Base-by-base conservation (phyloP, 2,888 invertebrate species). In the Bimastos eiseni region DNA sequence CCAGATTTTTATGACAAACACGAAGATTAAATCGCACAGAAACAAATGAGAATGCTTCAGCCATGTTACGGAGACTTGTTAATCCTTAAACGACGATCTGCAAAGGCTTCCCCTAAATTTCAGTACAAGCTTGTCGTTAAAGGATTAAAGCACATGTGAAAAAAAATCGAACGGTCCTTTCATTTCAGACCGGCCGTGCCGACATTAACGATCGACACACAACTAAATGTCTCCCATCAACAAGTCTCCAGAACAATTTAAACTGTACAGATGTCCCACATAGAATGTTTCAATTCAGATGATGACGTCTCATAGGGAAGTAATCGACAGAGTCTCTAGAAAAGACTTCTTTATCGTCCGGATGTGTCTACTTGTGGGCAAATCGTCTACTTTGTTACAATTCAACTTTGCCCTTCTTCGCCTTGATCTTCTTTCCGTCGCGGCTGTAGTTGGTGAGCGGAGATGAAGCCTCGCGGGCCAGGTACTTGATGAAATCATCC, bases 401-500 rank as follows among this genome's bases (percentile, higher is more conserved):
- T 70, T 91, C 91, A 34, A 89, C 84, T 5, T 86, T 86, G 36
- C 36, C 6, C 88, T 91, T 91, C 90, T 90, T 91, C n/a, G 84
- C 30, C 90, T 93, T 94, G 92, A 93, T 94, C 92, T 94, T 94
- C 94, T 96, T 96, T 93, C 99, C 99, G 94, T 97, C 97, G 92
- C 98, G 97, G 96, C 97, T 97, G 95, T 96, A 98, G 92, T 97
- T 97, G 93, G 97, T 97, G 93, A 99, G 96, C 94, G 98, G 98
- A 92, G 96, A 96, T 90, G 98, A 97, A 30, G 99, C 96, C 93
- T 99, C 97, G 95, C 98, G 97, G 89, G 99, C 97, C 93, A 99
- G 97, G 96, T 98, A 99, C 94, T 98, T 98, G 93, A 99, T 94
- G 95, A 99, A 99, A 95, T 99, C 99, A 92, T 98, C 97, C 15